These are phyloP conservation scores for Cataglyphis albicans DNA, from an alignment of 2,888 invertebrate species.

Conservation along the genomic window DNA sequence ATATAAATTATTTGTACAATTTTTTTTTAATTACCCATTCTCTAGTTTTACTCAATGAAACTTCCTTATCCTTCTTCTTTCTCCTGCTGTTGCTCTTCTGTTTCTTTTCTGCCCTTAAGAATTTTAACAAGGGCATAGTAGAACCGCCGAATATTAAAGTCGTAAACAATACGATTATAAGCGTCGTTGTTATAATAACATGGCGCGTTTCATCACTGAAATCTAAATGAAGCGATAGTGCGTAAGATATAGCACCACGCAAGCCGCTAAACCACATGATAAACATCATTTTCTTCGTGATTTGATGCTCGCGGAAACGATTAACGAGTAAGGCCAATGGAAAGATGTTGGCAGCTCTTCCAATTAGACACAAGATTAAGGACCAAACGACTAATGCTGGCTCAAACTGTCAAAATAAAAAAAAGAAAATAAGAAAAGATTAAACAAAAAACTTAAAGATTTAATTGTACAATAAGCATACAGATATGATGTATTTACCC, in stretches of 20 bases:
- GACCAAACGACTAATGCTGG: slow-evolving; percentile 97
- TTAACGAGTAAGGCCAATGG: slow-evolving; percentile 97
- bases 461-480: neutral
- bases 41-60: slow-evolving; percentile 98
- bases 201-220: slow-evolving; percentile 97
- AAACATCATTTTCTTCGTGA: slow-evolving; percentile 99
- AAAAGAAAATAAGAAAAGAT: slow-evolving; percentile 36
- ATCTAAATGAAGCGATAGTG: slow-evolving; percentile 97
- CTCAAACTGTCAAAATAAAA: slow-evolving; percentile 86
- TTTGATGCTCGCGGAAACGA: slow-evolving; percentile 98
- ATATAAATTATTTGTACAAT: slow-evolving; percentile 16
- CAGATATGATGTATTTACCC: slow-evolving; percentile 87
- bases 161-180: slow-evolving; percentile 99
- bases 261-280: slow-evolving; percentile 99
- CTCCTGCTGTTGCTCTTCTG: slow-evolving; percentile 87
- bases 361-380: slow-evolving; percentile 95
- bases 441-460: neutral
- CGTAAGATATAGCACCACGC: slow-evolving; percentile 99
- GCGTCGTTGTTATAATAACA: slow-evolving; percentile 98
- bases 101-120: slow-evolving; percentile 91
- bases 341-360: slow-evolving; percentile 98
- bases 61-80: slow-evolving; percentile 91
- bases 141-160: slow-evolving; percentile 98
- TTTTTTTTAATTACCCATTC: slow-evolving; percentile 91
- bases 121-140: slow-evolving; percentile 98